Conservation (phyloP, 2,797 vertebrate species). For the Hyperoplus lanceolatus region DNA sequence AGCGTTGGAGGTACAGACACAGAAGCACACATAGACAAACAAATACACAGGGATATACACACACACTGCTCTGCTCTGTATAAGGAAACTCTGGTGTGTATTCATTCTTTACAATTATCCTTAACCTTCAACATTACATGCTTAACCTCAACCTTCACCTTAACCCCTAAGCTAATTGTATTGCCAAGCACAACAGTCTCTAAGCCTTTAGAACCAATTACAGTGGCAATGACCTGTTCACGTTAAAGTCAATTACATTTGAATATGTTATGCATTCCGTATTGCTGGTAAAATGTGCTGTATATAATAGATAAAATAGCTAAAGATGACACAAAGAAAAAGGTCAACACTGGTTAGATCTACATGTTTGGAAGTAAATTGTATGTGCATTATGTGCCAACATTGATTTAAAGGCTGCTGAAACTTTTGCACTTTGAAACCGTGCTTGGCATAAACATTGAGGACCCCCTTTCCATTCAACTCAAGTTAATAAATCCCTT, state of each 20-base stretch:
- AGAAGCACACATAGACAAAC: constrained; percentile 29
- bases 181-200: constrained; percentile 16
- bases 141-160: constrained; percentile 51
- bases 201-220: constrained; percentile 20
- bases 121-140: constrained; percentile 17
- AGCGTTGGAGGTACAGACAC: constrained; percentile 31
- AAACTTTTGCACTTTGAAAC: constrained; percentile 37
- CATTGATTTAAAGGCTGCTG: constrained; percentile 1
- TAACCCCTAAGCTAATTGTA: constrained; percentile 30
- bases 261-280: background rate
- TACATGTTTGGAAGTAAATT: constrained; percentile 10
- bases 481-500: constrained; percentile 38
- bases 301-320: background rate
- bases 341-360: constrained; percentile 23
- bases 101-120: constrained; percentile 23
- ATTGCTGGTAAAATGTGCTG: constrained; percentile 1
- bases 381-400: background rate
- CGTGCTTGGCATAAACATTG: constrained; percentile 26
- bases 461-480: constrained; percentile 24
- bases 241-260: constrained; percentile 19
- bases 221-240: constrained; percentile 30
- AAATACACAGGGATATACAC: constrained; percentile 11
- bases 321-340: background rate
- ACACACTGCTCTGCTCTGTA: constrained; percentile 3
- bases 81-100: constrained; percentile 8